Percentiles rank a stretch among this genome's conserved stretches.
Conservation (phyloP, 2,113 vertebrate genomes). For the Fregata magnificens region DNA sequence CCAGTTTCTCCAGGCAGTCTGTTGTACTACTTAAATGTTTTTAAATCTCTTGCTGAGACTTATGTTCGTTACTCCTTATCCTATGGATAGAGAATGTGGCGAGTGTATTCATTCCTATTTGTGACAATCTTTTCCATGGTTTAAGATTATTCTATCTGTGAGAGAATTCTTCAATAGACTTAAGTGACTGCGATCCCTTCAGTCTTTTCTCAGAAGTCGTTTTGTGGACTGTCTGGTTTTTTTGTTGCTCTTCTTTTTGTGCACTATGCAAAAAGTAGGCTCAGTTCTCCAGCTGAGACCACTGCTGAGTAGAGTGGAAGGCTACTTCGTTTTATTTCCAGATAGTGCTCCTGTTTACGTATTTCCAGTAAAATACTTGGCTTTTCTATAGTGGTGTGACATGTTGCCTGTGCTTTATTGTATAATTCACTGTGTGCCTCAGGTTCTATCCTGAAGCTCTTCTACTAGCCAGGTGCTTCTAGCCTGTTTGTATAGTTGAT, state of each 20-base stretch:
- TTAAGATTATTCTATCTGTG: not conserved
- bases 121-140: not conserved
- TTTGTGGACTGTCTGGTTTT: not conserved
- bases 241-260: not conserved
- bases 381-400: not conserved
- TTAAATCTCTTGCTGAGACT: not conserved
- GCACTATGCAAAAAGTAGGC: not conserved
- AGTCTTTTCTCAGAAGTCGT: not conserved
- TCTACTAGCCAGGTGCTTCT: not conserved
- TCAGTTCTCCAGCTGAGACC: not conserved
- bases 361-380: not conserved
- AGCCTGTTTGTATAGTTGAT: not conserved
- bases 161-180: not conserved
- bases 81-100: not conserved
- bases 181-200: not conserved
- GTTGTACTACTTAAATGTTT: not conserved
- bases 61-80: not conserved
- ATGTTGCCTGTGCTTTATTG: not conserved
- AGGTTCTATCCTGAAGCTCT: not conserved
- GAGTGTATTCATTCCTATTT: not conserved
- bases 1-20: not conserved
- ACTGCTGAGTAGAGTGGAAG: not conserved
- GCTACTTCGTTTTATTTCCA: not conserved
- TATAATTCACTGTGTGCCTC: too few relatives aligned
- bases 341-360: not conserved